These are phyloP conservation scores for Tortrix viridana DNA, from an alignment of 2,888 invertebrate genomes.

Conservation along the genomic window DNA sequence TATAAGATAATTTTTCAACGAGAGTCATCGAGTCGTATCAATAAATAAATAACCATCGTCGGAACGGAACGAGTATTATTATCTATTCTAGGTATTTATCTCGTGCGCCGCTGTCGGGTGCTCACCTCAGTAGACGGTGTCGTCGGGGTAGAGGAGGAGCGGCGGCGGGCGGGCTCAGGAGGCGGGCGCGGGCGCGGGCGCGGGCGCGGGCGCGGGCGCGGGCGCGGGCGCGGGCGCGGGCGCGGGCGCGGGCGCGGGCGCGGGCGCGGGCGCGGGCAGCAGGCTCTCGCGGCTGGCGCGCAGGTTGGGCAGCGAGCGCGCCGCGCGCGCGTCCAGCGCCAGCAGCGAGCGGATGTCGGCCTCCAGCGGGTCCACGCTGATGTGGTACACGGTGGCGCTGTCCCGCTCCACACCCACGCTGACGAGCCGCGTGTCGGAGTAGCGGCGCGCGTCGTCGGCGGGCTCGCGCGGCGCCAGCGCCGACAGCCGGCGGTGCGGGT, in stretches of 20 bases:
- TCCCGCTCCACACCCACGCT: slow-evolving; percentile 36
- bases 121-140: slow-evolving; percentile 66
- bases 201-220: slow-evolving; percentile 54
- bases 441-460: slow-evolving; percentile 47
- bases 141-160: slow-evolving; percentile 67
- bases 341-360: slow-evolving; percentile 73
- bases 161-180: slow-evolving; percentile 49
- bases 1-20: neutral
- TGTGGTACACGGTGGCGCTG: slow-evolving; percentile 72
- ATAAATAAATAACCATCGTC: neutral
- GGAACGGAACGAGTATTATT: slow-evolving; percentile 27
- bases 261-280: slow-evolving; percentile 56
- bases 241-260: slow-evolving; percentile 57
- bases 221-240: slow-evolving; percentile 64
- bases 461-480: slow-evolving; percentile 45
- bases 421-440: slow-evolving; percentile 54
- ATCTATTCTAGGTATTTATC: slow-evolving; percentile 34
- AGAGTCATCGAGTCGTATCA: neutral
- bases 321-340: slow-evolving; percentile 81
- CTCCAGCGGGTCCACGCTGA: slow-evolving; percentile 76
- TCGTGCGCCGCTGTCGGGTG: no score
- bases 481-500: slow-evolving; percentile 69
- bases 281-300: slow-evolving; percentile 73
- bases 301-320: slow-evolving; percentile 87
- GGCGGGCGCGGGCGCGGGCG: slow-evolving; percentile 57